Evolutionary conservation across 2,888 invertebrate genomes (phyloP).

Genomic region (Yponomeuta evonymella): DNA sequence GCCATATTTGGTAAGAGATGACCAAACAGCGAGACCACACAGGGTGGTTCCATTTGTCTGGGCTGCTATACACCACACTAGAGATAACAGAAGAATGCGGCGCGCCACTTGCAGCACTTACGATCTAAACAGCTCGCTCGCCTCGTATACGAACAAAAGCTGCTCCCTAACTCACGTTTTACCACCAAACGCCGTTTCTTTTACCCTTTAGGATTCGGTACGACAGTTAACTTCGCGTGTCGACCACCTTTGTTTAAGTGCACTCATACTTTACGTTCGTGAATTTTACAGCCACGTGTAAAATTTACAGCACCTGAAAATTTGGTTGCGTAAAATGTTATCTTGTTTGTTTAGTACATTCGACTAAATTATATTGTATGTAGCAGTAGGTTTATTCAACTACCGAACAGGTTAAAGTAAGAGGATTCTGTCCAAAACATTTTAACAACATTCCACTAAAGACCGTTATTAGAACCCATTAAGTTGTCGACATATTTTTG

Average conservation of each 20-base stretch:
- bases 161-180: constrained; percentile 68
- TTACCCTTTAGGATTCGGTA: constrained; percentile 64
- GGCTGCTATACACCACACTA: constrained; percentile 48
- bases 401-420: not conserved
- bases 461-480: constrained; percentile 20
- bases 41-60: constrained; percentile 70
- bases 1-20: constrained; percentile 41
- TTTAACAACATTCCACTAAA: constrained; percentile 12
- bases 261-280: constrained; percentile 52
- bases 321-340: not conserved
- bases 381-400: not conserved
- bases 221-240: constrained; percentile 61
- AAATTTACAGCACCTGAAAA: not conserved
- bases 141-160: constrained; percentile 70
- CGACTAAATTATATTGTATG: not conserved
- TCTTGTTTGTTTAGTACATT: not conserved
- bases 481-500: constrained; percentile 24
- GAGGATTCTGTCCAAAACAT: constrained; percentile 22
- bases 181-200: constrained; percentile 63
- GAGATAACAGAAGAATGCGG: constrained; percentile 70
- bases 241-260: constrained; percentile 54
- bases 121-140: constrained; percentile 60
- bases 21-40: constrained; percentile 67
- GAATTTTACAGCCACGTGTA: constrained; percentile 53
- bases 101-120: constrained; percentile 68